A percentile compares a stretch with the other conserved stretches of the same genome.
Evolutionary conservation across 2,797 vertebrate genomes (phyloP).

Genomic region (Epinephelus coioides): DNA sequence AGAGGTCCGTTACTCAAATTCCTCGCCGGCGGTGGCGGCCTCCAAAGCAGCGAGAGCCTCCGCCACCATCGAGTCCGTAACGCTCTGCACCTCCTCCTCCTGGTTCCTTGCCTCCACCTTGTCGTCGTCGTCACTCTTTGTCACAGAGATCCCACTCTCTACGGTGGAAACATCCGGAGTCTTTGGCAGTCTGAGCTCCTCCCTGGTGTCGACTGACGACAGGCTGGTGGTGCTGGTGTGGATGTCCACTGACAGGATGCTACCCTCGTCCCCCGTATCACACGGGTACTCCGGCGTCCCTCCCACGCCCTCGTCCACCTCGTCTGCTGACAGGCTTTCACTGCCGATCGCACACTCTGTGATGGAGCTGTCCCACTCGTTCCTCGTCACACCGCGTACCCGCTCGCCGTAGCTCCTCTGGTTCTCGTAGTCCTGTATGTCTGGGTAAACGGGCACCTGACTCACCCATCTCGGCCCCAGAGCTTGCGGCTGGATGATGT

Average conservation of each 20-base stretch:
- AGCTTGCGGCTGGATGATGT: constrained; percentile 83
- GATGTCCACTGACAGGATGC: constrained; percentile 83
- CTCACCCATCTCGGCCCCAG: constrained; percentile 57
- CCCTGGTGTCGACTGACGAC: constrained; percentile 83
- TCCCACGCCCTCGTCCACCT: constrained; percentile 78
- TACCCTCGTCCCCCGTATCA: constrained; percentile 84
- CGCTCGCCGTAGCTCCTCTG: constrained; percentile 44
- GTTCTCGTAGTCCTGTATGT: constrained; percentile 38
- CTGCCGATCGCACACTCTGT: constrained; percentile 7
- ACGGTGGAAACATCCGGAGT: constrained; percentile 60
- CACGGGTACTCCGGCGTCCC: constrained; percentile 78
- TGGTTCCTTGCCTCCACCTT: constrained; percentile 36
- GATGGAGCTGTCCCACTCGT: constrained; percentile 62
- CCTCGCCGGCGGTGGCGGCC: constrained; percentile 94
- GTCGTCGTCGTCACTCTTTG: constrained; percentile 64
- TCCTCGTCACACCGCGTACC: neutral
- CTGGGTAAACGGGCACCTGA: constrained; percentile 80
- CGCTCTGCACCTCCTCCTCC: constrained; percentile 65
- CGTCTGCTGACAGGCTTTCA: constrained; percentile 67
- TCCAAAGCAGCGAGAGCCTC: constrained; percentile 95
- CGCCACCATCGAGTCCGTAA: constrained; percentile 92
- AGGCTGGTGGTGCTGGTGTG: constrained; percentile 87
- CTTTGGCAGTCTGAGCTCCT: constrained; percentile 56
- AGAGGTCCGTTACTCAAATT: constrained; percentile 79
- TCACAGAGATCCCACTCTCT: constrained; percentile 72